Conservation (phyloP, 2,113 vertebrate species). For the Xyrauchen texanus region DNA sequence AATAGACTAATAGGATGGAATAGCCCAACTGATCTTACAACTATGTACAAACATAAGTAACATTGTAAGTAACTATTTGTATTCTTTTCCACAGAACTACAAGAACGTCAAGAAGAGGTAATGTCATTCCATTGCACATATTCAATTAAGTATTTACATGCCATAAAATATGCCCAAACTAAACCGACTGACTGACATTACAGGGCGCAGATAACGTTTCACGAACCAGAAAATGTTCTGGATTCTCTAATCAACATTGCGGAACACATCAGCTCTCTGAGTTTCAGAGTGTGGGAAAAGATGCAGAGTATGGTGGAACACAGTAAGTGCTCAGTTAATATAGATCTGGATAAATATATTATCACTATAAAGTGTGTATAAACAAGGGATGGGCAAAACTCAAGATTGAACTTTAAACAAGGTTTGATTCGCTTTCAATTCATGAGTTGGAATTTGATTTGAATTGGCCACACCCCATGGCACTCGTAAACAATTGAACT, state of each 20-base stretch:
- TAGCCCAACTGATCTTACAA: too few species aligned
- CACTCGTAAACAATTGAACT: too few species aligned
- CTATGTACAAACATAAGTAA: too few species aligned
- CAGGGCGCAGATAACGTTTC: constrained; percentile 67
- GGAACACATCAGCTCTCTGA: constrained; percentile 72
- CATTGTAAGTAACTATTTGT: background rate
- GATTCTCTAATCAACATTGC: constrained; percentile 71
- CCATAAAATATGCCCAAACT: background rate
- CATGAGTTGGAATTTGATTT: too few species aligned
- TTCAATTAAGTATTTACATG: background rate
- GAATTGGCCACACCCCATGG: too few species aligned
- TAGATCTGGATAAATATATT: background rate
- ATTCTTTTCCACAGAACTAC: constrained; percentile 70
- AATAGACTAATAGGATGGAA: too few species aligned
- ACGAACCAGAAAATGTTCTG: constrained; percentile 65
- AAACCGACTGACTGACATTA: constrained; percentile 9
- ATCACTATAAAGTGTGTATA: background rate
- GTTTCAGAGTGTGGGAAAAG: constrained; percentile 77
- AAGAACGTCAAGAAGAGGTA: constrained; percentile 72
- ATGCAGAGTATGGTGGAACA: constrained; percentile 73
- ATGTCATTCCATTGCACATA: background rate
- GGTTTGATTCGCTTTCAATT: too few species aligned
- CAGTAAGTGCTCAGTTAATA: constrained; percentile 64
- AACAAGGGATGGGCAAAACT: too few species aligned
- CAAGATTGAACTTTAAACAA: too few species aligned